Evolutionary conservation across 2,113 vertebrate genomes (phyloP).

Genomic region (Phoenicopterus ruber): DNA sequence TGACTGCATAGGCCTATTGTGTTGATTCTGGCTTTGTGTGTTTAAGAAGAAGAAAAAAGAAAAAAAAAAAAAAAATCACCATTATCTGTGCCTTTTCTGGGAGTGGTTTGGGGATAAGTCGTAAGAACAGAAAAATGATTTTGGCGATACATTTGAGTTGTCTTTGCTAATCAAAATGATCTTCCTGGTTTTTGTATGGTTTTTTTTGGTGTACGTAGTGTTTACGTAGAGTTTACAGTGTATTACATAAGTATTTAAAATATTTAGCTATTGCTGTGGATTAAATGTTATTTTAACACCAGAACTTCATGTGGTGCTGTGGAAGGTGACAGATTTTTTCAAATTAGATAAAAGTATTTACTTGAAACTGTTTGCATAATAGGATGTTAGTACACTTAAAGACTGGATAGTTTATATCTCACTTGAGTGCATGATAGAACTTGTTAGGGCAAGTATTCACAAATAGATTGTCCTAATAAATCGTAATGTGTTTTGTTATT

Average conservation of each 20-base stretch:
- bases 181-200: conserved; percentile 30
- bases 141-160: conserved; percentile 21
- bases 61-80: background rate
- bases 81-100: conserved; percentile 36
- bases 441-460: conserved; percentile 3
- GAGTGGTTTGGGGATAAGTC: conserved; percentile 49
- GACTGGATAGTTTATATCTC: background rate
- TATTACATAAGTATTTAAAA: background rate
- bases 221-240: background rate
- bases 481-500: conserved; percentile 9
- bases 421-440: conserved; percentile 1
- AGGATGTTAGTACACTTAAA: background rate
- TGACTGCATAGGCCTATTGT: conserved; percentile 1
- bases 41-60: background rate
- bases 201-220: background rate
- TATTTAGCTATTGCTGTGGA: conserved; percentile 5
- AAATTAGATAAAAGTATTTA: conserved; percentile 12
- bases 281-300: conserved; percentile 25
- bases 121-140: conserved; percentile 36
- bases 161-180: conserved; percentile 35
- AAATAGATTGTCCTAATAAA: background rate
- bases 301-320: conserved; percentile 30
- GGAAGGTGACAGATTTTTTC: conserved; percentile 4
- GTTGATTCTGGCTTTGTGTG: conserved; percentile 26
- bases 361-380: background rate